Percentiles rank a stretch among this genome's conserved stretches.
Conservation (phyloP, 2,888 invertebrate genomes). For the Suillia variegata region DNA sequence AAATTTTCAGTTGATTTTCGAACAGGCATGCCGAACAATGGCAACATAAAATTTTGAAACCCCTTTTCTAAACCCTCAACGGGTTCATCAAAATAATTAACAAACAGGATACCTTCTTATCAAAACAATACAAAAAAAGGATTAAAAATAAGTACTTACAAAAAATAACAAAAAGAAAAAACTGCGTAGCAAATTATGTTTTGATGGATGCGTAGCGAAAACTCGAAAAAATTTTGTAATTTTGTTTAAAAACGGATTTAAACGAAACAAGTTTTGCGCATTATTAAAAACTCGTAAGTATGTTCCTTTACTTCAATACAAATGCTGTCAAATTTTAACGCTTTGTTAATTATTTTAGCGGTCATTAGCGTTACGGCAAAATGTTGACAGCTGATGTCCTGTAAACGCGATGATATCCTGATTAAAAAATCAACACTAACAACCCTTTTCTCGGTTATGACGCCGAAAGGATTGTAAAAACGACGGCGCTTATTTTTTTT, state of each 20-base stretch:
- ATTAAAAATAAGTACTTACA: neutral
- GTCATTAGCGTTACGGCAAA: constrained; percentile 20
- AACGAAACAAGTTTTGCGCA: neutral
- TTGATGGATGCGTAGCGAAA: constrained; percentile 14
- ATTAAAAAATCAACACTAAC: constrained; percentile 44
- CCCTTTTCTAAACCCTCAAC: too few species aligned
- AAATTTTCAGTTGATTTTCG: too few species aligned
- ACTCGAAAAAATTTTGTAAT: neutral
- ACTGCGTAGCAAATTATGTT: constrained; percentile 15
- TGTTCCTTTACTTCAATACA: neutral
- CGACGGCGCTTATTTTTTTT: too few species aligned
- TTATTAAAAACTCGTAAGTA: neutral
- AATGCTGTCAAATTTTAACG: constrained; percentile 23
- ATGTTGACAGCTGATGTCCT: constrained; percentile 50
- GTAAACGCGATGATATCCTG: constrained; percentile 43
- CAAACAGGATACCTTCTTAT: neutral
- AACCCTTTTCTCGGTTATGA: constrained; percentile 43
- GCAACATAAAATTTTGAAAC: too few species aligned
- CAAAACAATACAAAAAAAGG: neutral
- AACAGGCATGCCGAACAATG: too few species aligned
- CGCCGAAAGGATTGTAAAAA: too few species aligned
- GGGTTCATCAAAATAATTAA: neutral
- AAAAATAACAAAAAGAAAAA: constrained; percentile 6
- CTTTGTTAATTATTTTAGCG: constrained; percentile 45
- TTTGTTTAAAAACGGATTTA: neutral